Percentiles rank a stretch among this genome's conserved stretches.
phyloP scores from a whole-genome alignment of 2,888 invertebrate species.

The Tolmerus cingulatus region DNA sequence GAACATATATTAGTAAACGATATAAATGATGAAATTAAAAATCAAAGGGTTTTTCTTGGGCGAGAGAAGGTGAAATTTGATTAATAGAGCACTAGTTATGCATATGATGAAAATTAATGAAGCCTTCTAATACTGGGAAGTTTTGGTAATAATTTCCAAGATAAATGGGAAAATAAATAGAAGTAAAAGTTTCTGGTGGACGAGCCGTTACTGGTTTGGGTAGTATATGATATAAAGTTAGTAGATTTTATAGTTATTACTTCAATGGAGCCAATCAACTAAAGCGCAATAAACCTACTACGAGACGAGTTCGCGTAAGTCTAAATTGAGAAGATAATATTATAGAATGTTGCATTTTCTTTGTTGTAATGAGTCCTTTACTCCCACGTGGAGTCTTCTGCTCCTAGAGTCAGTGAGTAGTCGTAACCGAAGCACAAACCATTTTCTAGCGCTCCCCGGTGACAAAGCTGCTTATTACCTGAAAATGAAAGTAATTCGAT shows the following conservation, averaged over 20 bases:
- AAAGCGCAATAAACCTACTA: background rate
- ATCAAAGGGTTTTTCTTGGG: no score
- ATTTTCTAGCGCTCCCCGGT: background rate
- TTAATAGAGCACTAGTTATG: no score
- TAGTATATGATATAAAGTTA: no score
- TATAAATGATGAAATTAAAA: no score
- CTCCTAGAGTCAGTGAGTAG: background rate
- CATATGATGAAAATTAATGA: no score
- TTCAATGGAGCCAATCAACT: background rate
- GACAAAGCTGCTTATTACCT: background rate
- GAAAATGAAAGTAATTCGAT: slow-evolving; percentile 5
- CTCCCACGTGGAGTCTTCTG: background rate
- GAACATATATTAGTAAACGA: no score
- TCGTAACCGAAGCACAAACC: background rate
- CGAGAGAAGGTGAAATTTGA: no score
- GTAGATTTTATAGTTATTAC: background rate
- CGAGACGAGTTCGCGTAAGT: background rate
- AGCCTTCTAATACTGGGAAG: no score
- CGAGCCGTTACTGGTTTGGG: no score
- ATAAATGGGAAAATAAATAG: no score
- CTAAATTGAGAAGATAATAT: background rate
- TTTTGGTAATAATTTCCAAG: no score
- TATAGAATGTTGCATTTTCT: background rate
- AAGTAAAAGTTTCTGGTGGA: no score
- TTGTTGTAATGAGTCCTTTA: background rate